Base-by-base conservation (phyloP, 2,888 invertebrate species). In the Pseudolycoriella hygida region DNA sequence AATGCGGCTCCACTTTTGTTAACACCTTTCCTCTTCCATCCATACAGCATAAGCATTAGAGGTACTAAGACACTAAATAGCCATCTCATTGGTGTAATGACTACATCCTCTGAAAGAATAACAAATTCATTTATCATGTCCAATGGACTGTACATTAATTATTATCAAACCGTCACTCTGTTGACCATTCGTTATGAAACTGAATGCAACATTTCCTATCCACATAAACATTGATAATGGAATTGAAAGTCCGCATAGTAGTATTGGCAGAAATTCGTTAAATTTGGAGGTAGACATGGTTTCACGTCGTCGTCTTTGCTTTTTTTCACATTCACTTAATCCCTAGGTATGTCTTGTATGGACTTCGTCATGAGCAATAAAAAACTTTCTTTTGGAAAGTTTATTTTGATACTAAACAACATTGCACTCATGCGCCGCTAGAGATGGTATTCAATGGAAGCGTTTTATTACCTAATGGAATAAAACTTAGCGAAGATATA, bases 161-260 rank as follows among this genome's bases (percentile, higher is more conserved):
- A 34, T 25, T 8, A 8, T 48, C 56, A 59, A 62, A 74, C 75
- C 74, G 56, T 74, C 75, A 53, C n/a, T 14, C 11, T 67, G 67
- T 43, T 70, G 70, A 46, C 67, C 62, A 39, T 67, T 64, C 32
- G 67, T 67, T 20, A 77, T 62, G 54, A 72, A 73, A 1, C 75
- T 72, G 57, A 80, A 76, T n/a, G 77, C 66, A 51, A 81, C 65
- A 61, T 82, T 82, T 17, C 75, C 70, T 50, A 76, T 70, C 83
- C 83, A 84, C 67, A 84, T 71, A 18, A 80, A 71, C 68, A 83
- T 74, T 1, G 84, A 81, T n/a, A 82, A 54, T 6, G 83, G 83
- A 55, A 84, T 76, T 2, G 81, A 73, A 48, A 81, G 63, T 3
- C 78, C 74, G 55, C 76, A 76, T 30, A 80, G 59, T 2, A 81